phyloP scores from a whole-genome alignment of 2,888 invertebrate species.

The Melinaea marsaeus region DNA sequence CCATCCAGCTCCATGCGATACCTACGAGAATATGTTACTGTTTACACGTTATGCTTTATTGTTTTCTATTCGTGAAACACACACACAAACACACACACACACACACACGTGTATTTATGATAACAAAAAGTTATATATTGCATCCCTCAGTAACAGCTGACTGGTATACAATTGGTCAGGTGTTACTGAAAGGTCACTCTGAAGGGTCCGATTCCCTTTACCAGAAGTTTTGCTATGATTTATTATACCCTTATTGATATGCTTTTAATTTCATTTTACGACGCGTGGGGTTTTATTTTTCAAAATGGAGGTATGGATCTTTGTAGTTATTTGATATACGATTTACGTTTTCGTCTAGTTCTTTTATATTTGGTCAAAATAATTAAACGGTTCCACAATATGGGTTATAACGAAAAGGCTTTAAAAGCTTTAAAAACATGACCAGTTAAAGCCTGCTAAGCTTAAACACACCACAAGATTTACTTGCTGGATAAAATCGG shows the following conservation, averaged over 20 bases:
- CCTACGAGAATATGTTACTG: slow-evolving; percentile 10
- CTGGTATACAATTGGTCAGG: slow-evolving; percentile 56
- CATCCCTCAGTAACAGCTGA: background rate
- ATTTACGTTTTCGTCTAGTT: no score
- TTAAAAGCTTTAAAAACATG: background rate
- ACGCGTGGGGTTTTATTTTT: slow-evolving; percentile 15
- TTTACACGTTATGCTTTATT: background rate
- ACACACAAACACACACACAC: background rate
- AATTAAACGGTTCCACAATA: background rate
- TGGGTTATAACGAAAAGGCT: background rate
- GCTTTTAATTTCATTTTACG: slow-evolving; percentile 57
- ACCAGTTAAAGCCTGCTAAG: slow-evolving; percentile 30
- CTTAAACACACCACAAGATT: slow-evolving; percentile 56
- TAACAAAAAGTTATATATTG: no score
- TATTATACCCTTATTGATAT: slow-evolving; percentile 65
- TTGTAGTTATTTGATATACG: background rate
- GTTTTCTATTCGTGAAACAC: no score
- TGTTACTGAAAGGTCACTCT: slow-evolving; percentile 57
- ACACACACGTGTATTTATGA: no score
- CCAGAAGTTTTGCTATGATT: slow-evolving; percentile 64
- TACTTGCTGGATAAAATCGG: slow-evolving; percentile 69
- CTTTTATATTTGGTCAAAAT: slow-evolving; percentile 1
- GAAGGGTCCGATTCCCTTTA: slow-evolving; percentile 58
- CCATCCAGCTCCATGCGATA: slow-evolving; percentile 14
- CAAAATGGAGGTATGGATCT: background rate